Evolutionary conservation across 2,113 vertebrate genomes (phyloP).

Genomic region (Hyperoodon ampullatus): DNA sequence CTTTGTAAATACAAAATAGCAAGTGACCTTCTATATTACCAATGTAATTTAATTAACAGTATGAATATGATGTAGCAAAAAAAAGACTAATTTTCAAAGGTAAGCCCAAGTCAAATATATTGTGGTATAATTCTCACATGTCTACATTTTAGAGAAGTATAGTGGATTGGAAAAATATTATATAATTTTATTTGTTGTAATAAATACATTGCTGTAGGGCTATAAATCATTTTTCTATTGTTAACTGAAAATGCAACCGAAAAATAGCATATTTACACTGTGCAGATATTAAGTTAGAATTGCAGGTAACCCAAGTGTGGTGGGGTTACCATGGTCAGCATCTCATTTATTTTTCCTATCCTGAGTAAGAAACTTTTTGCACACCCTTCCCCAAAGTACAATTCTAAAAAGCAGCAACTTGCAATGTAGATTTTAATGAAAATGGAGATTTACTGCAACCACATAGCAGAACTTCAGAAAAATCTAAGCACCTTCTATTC

Average conservation of each 20-base stretch:
- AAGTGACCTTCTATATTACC: neutral
- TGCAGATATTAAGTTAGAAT: neutral
- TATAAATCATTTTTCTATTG: neutral
- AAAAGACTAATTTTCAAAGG: neutral
- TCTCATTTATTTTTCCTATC: neutral
- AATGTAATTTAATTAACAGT: neutral
- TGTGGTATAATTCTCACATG: neutral
- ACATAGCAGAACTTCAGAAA: neutral
- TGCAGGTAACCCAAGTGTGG: neutral
- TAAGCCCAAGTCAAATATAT: neutral
- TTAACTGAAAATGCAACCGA: slow-evolving; percentile 7
- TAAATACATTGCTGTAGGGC: neutral
- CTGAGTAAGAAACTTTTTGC: neutral
- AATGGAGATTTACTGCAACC: neutral
- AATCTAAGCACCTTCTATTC: neutral
- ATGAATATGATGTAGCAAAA: neutral
- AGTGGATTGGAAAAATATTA: neutral
- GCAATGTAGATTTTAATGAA: neutral
- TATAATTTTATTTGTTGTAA: neutral
- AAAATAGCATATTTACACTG: neutral
- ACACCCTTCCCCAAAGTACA: neutral
- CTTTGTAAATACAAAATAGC: neutral
- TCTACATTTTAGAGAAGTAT: neutral
- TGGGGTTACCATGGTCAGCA: neutral
- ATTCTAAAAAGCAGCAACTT: neutral